Evolutionary conservation across 2,113 vertebrate species (phyloP), one percentile per base, ranked within the genome.

Genomic region (Petromus typicus): DNA sequence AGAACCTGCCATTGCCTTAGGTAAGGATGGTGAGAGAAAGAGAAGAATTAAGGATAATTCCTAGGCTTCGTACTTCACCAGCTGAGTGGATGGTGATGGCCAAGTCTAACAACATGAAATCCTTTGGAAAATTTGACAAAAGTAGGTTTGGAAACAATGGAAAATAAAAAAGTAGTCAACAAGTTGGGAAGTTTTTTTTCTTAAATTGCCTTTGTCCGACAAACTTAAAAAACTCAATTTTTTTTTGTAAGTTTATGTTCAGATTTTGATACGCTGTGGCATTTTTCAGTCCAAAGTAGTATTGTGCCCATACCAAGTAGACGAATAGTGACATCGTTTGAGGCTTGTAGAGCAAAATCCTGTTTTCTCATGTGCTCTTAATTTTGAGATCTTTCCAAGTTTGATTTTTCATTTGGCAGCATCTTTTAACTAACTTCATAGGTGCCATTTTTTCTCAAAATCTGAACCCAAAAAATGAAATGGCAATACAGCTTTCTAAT

Each of bases 341-440:
- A 75, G 25, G 20, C 66, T 66, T 87, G n/a, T 30, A 40, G 23
- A 90, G 86, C n/a, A 56, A 93, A 61, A 45, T 90, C n/a, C n/a
- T 79, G 20, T 83, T 92, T 94, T 75, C 67, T 13, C 17, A 17
- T 61, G 96, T 63, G 25, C 83, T 84, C 69, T 82, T 63, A 25
- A 57, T 94, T 64, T 67, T 86, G 75, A 76, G 78, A 34, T 79
- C 12, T 66, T 67, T 34, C n/a, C 11, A 92, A 45, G 12, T 73
- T 92, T 84, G 61, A 48, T 95, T 40, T 91, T 78, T n/a, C 80
- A 61, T 54, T 93, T 93, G 61, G 4, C 40, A 94, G 16, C 25
- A 67, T 75, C 40, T 40, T 95, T 95, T 90, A 67, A n/a, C 40
- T 86, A 48, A 57, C 43, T 57, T 30, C 6, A 23, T 83, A 59